Conservation (phyloP, 2,888 invertebrate genomes). For the Lydus trimaculatus region DNA sequence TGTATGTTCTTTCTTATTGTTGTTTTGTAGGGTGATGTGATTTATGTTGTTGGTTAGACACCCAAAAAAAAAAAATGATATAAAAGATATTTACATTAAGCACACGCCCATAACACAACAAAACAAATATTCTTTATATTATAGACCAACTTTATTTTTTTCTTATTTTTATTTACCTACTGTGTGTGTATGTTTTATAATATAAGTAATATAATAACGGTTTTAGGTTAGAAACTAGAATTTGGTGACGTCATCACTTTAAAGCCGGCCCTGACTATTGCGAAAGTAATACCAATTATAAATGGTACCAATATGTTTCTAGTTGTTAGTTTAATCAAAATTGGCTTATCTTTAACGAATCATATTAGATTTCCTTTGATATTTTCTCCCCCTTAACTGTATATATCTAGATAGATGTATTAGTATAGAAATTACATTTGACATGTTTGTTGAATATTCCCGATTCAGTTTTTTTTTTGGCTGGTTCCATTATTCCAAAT, state of each 20-base stretch:
- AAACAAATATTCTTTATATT: slow-evolving; percentile 15
- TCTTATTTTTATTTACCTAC: neutral
- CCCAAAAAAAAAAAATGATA: slow-evolving; percentile 38
- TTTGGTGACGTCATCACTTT: too few species aligned
- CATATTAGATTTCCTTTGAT: slow-evolving; percentile 38
- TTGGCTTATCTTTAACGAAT: slow-evolving; percentile 45
- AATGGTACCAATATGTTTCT: slow-evolving; percentile 4
- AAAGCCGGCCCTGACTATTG: neutral
- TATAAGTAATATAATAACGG: too few species aligned
- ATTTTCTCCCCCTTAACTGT: neutral
- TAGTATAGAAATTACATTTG: slow-evolving; percentile 52
- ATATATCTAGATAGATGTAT: slow-evolving; percentile 38
- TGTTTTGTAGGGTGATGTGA: slow-evolving; percentile 51
- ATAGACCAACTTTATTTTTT: neutral
- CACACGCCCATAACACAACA: slow-evolving; percentile 40
- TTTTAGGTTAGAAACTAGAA: neutral
- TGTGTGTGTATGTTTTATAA: neutral
- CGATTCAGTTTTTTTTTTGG: neutral
- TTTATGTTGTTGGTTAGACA: slow-evolving; percentile 41
- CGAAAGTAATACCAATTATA: neutral
- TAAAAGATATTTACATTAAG: slow-evolving; percentile 46
- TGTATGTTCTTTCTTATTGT: slow-evolving; percentile 45
- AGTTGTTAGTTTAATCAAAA: slow-evolving; percentile 31
- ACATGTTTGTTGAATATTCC: slow-evolving; percentile 33
- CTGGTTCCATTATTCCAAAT: too few species aligned